Base-by-base conservation (phyloP, 30 jellyfish, hydroid and myxozoan species). In the Morbakka virulenta region DNA sequence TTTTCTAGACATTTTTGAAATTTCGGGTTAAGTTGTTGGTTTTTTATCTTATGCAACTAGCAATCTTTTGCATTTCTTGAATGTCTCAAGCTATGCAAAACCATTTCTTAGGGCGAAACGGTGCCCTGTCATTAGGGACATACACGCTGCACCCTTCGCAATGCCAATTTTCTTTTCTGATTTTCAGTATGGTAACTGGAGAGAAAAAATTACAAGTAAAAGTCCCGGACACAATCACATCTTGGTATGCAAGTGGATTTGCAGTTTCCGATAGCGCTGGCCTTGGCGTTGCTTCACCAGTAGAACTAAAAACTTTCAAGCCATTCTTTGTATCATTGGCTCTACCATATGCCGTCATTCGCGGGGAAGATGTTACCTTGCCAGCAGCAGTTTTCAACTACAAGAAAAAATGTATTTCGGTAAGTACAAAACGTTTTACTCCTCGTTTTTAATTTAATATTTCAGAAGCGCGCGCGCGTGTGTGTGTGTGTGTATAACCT, bases 201-300 rank as follows among this genome's bases (percentile, higher is more conserved):
- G 85, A 82, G 50, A 65, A 89, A 28, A 74, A 67, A 1, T 28
- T 89, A 22, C 90, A 76, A 4, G 95, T 89, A 32, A 77, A 47
- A 12, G 95, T 89, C 9, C 97, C 97, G 0, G 97, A 89, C 81
- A 82, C 95, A 2, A 89, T 89, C 30, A 89, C 97, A 23, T 68
- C 95, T 3, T 89, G 97, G 97, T 67, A 89, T 52, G 97, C 95
- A n/a, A 89, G 95, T 64, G 97, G 94, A 26, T 89, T 89, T 67
- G 97, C 94, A 2, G 74, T 89, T 4, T 89, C 95, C 14, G 80
- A 64, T 21, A 28, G 21, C 2, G 87, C 85, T 13, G 97, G 97
- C 72, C 47, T 89, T 0, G 97, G 97, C 13, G 94, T 89, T 30
- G 89, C 97, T 20, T 65, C 50, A 27, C 89, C 97, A 0, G 82